Conservation (phyloP, 1,140 invertebrate genomes). For the Leptopilina clavipes region DNA sequence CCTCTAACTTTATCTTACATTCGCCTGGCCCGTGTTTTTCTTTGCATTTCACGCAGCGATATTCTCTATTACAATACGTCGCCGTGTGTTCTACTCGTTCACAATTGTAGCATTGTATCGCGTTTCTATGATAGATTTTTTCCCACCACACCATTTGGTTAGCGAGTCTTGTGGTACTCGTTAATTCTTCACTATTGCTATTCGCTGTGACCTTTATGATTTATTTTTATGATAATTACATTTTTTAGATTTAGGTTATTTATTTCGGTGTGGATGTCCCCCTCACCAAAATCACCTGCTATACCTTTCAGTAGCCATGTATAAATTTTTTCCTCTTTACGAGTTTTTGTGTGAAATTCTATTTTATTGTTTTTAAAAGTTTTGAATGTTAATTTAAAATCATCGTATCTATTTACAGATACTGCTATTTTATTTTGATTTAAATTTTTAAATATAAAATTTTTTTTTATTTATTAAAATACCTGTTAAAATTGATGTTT, state of each 20-base stretch:
- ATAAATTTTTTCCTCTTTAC: no score
- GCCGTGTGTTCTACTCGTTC: not conserved
- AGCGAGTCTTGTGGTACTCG: not conserved
- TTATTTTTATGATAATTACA: not conserved
- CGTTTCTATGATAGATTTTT: not conserved
- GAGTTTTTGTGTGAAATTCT: no score
- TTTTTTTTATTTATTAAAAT: no score
- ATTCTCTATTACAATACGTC: not conserved
- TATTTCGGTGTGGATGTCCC: not conserved
- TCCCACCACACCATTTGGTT: not conserved
- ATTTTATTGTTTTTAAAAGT: no score
- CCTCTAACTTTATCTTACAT: no score
- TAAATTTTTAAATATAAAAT: no score
- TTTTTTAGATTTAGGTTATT: not conserved
- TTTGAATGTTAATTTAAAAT: no score
- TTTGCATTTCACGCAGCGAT: not conserved
- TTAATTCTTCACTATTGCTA: not conserved
- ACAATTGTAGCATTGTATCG: not conserved
- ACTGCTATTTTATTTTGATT: no score
- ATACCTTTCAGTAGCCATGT: not conserved
- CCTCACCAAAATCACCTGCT: not conserved
- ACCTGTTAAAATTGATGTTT: no score
- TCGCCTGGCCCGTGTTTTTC: no score
- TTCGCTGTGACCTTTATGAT: not conserved
- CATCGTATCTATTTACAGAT: no score